These are phyloP conservation scores for Drosophila cracens DNA, from an alignment of 2,888 invertebrate genomes.

Conservation along the genomic window DNA sequence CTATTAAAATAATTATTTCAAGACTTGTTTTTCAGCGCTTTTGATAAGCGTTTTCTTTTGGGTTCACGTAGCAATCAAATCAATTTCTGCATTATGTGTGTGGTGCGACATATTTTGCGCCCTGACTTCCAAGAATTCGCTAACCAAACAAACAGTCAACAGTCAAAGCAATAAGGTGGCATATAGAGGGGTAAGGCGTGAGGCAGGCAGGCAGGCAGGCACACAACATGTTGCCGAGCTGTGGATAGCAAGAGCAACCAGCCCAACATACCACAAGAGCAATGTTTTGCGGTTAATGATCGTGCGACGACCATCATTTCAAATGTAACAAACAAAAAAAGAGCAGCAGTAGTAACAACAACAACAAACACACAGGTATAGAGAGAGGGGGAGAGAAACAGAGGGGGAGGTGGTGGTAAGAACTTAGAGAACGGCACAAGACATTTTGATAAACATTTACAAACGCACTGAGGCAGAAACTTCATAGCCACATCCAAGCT, in stretches of 20 bases:
- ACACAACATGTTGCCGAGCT: slow-evolving; percentile 45
- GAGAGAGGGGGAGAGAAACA: background rate
- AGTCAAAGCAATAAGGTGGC: background rate
- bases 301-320: slow-evolving; percentile 71
- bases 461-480: slow-evolving; percentile 77
- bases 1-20: background rate
- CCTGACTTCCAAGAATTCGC: slow-evolving; percentile 55
- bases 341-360: slow-evolving; percentile 26
- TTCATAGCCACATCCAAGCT: slow-evolving; percentile 56
- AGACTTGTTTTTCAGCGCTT: background rate
- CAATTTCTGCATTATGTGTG: slow-evolving; percentile 26
- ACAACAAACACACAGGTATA: slow-evolving; percentile 20
- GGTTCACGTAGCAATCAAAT: slow-evolving; percentile 26
- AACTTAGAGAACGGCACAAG: slow-evolving; percentile 73
- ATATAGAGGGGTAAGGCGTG: background rate
- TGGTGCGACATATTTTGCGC: slow-evolving; percentile 62
- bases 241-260: slow-evolving; percentile 41
- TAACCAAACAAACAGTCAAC: slow-evolving; percentile 42
- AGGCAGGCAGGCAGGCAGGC: slow-evolving; percentile 2
- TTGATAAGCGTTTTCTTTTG: background rate
- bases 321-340: slow-evolving; percentile 75
- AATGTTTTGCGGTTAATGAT: slow-evolving; percentile 84
- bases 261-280: slow-evolving; percentile 67
- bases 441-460: slow-evolving; percentile 80
- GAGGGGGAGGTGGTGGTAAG: slow-evolving; percentile 17